Percentiles rank a stretch among this genome's conserved stretches.
These are phyloP conservation scores for Melanotaenia parkinsoni DNA, from an alignment of 2,797 vertebrate species.

Conservation along the genomic window DNA sequence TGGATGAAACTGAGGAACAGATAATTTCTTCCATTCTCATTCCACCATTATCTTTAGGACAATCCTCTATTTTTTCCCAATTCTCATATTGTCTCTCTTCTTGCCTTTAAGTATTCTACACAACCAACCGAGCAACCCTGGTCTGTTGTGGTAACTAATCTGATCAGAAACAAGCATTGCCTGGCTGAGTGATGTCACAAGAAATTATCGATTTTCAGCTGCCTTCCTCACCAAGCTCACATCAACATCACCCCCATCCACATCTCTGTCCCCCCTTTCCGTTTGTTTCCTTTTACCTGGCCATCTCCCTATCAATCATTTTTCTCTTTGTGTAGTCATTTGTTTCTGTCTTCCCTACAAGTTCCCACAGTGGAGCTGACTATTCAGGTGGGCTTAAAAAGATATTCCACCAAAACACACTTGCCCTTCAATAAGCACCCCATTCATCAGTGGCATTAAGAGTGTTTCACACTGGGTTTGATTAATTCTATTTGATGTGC, in stretches of 20 bases:
- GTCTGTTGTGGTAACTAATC: slow-evolving; percentile 23
- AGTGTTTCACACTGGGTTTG: slow-evolving; percentile 29
- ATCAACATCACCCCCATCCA: slow-evolving; percentile 54
- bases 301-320: background rate
- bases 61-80: background rate
- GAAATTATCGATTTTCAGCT: slow-evolving; percentile 53
- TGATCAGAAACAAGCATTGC: slow-evolving; percentile 39
- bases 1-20: slow-evolving; percentile 4
- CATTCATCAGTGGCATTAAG: background rate
- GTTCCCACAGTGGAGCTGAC: background rate
- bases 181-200: slow-evolving; percentile 18
- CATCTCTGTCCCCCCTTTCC: slow-evolving; percentile 12
- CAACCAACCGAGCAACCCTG: slow-evolving; percentile 8
- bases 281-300: background rate
- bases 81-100: background rate
- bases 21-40: slow-evolving; percentile 28
- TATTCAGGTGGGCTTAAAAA: slow-evolving; percentile 7
- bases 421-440: slow-evolving; percentile 3
- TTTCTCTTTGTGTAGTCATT: background rate
- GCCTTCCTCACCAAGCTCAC: slow-evolving; percentile 61
- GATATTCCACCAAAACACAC: slow-evolving; percentile 12
- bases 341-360: background rate
- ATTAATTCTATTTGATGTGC: slow-evolving; percentile 39
- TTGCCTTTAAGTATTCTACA: slow-evolving; percentile 1
- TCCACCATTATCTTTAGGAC: slow-evolving; percentile 6